Evolutionary conservation across 2,113 vertebrate species (phyloP), one percentile per base, ranked within the genome.

Genomic region (Numida meleagris): DNA sequence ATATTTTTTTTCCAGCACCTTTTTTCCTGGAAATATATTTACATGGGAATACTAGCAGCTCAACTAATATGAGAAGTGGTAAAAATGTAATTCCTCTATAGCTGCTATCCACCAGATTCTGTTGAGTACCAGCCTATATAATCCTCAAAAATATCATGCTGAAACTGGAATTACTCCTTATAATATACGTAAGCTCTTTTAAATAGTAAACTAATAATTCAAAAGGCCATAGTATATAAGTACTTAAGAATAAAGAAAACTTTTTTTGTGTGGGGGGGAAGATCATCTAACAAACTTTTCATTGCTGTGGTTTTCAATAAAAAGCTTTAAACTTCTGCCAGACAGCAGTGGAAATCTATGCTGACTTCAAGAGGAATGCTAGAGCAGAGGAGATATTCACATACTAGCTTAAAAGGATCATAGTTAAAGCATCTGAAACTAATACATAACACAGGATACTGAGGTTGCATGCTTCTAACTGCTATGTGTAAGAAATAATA

Each of bases 401-500:
- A 5, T 13, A 48, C 5, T 34, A 72, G 72, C 17, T 58, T 66
- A 36, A 76, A 75, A 45, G 66, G 66, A 71, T 89, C 40, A 36
- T 20, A 8, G 2, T 75, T 74, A 82, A 91, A 45, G 6, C 45
- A 76, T 75, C 63, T 78, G 62, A 96, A 87, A 90, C 23, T 68
- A 66, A 86, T 15, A 34, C 3, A 34, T n/a, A 29, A 29, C 17
- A 40, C 3, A 82, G 42, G 17, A 85, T 86, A 91, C 61, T 68
- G 73, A 93, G 65, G 36, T 36, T 94, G 65, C 61, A 72, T 80
- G 67, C 29, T 77, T 89, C 88, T 57, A 61, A 87, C 51, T 31
- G 55, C 17, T 65, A 59, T 67, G 36, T 93, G 73, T 21, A 94
- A 83, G 68, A 94, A 92, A 86, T 88, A 85, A 82, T 92, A 88